phyloP scores from a whole-genome alignment of 1,140 invertebrate genomes.

The Ladona fulva region DNA sequence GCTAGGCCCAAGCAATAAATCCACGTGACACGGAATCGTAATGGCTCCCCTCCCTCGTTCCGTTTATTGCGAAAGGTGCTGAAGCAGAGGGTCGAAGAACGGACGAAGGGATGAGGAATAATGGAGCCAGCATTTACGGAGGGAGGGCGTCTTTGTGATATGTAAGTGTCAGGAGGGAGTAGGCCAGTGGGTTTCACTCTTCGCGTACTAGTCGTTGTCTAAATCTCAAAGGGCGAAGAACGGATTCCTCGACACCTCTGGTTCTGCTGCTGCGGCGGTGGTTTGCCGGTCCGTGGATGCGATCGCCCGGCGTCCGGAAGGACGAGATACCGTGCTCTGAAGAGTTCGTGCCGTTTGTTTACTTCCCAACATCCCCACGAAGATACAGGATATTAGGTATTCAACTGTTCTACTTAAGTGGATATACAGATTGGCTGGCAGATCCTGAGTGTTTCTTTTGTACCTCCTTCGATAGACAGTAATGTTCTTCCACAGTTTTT shows the following conservation, averaged over 20 bases:
- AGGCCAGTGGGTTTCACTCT: slow-evolving; percentile 6
- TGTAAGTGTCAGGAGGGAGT: neutral
- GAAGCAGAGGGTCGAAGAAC: neutral
- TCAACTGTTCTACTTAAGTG: too few relatives aligned
- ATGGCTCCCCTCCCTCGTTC: neutral
- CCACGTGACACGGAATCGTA: slow-evolving; percentile 12
- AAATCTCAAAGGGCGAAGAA: neutral
- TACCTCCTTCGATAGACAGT: too few relatives aligned
- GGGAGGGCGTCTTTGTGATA: neutral
- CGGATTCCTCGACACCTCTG: neutral
- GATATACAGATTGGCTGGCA: too few relatives aligned
- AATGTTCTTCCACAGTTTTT: too few relatives aligned
- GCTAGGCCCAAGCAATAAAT: slow-evolving; percentile 11
- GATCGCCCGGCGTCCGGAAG: too few relatives aligned
- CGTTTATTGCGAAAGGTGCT: slow-evolving; percentile 1
- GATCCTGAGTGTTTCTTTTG: too few relatives aligned
- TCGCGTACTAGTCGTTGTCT: neutral
- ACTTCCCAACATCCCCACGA: too few relatives aligned
- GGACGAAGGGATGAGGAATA: neutral
- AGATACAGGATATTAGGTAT: too few relatives aligned
- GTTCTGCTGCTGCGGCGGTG: too few relatives aligned
- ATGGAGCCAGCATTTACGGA: neutral
- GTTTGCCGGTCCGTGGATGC: too few relatives aligned
- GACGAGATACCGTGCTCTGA: too few relatives aligned
- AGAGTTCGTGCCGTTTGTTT: too few relatives aligned